phyloP scores from a whole-genome alignment of 2,113 vertebrate species.

The Entelurus aequoreus region DNA sequence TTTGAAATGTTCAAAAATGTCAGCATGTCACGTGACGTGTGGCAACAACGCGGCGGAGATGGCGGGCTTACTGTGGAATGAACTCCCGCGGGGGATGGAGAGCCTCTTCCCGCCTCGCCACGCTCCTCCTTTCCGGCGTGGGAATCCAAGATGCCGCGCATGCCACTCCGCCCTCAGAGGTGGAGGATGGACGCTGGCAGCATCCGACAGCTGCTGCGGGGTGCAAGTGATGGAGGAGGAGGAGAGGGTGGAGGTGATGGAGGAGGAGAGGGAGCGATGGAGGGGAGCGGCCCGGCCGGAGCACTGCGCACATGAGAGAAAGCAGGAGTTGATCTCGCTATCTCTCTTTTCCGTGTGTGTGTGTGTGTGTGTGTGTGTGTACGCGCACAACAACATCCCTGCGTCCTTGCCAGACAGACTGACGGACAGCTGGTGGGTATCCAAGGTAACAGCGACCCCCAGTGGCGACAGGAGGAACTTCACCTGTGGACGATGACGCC shows the following conservation, averaged over 20 bases:
- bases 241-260: conserved; percentile 33
- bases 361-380: not conserved
- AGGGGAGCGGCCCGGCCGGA: conserved; percentile 61
- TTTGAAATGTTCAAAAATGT: conserved; percentile 17
- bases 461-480: conserved; percentile 36
- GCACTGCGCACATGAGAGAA: conserved; percentile 64
- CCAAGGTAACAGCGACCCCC: conserved; percentile 50
- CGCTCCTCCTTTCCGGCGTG: conserved; percentile 60
- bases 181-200: conserved; percentile 31
- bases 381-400: not conserved
- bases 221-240: conserved; percentile 35
- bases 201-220: conserved; percentile 55
- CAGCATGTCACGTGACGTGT: conserved; percentile 9
- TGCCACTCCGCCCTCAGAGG: conserved; percentile 46
- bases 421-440: conserved; percentile 44
- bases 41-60: conserved; percentile 9
- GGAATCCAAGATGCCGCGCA: conserved; percentile 59
- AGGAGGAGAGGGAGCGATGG: not conserved
- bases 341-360: conserved; percentile 27
- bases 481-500: conserved; percentile 2
- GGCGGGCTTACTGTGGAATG: conserved; percentile 67
- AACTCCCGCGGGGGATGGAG: conserved; percentile 58
- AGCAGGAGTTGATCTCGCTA: conserved; percentile 37
- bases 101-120: conserved; percentile 45
- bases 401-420: conserved; percentile 44